A percentile compares a stretch with the other conserved stretches of the same genome.
phyloP scores from a whole-genome alignment of 2,888 invertebrate species.

The Empis stercorea region DNA sequence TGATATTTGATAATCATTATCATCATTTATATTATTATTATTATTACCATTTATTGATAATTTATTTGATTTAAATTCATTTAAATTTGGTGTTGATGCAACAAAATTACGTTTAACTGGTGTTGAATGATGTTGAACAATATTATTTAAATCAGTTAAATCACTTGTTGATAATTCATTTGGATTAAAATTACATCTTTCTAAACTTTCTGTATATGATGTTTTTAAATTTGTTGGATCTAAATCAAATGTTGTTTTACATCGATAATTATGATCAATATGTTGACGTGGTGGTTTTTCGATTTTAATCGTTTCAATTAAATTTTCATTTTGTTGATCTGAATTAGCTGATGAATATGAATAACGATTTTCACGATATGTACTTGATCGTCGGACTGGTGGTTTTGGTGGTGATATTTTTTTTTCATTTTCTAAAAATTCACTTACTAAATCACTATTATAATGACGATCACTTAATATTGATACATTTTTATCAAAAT shows the following conservation, averaged over 20 bases:
- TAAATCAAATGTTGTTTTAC: conserved; percentile 28
- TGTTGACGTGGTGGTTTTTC: conserved; percentile 13
- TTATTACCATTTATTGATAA: background rate
- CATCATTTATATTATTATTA: conserved; percentile 23
- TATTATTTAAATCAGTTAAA: background rate
- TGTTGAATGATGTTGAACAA: background rate
- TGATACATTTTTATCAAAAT: conserved; percentile 44
- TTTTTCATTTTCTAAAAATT: conserved; percentile 14
- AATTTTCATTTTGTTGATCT: background rate
- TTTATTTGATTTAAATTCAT: conserved; percentile 25
- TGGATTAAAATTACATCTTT: conserved; percentile 31
- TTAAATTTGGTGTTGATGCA: conserved; percentile 49
- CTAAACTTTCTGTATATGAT: conserved; percentile 32
- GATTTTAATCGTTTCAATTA: background rate
- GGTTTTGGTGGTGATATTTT: conserved; percentile 9
- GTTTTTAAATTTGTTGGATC: conserved; percentile 34
- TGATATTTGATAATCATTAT: conserved; percentile 43
- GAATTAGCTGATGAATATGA: too few species aligned
- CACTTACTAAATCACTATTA: conserved; percentile 21
- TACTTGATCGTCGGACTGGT: conserved; percentile 12
- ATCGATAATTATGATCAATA: background rate
- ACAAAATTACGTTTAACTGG: conserved; percentile 27
- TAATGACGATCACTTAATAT: conserved; percentile 42
- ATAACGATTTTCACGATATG: background rate
- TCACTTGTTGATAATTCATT: conserved; percentile 15